A percentile compares a stretch with the other conserved stretches of the same genome.
Evolutionary conservation across 2,888 invertebrate species (phyloP).

Genomic region (Oscheius sp.): DNA sequence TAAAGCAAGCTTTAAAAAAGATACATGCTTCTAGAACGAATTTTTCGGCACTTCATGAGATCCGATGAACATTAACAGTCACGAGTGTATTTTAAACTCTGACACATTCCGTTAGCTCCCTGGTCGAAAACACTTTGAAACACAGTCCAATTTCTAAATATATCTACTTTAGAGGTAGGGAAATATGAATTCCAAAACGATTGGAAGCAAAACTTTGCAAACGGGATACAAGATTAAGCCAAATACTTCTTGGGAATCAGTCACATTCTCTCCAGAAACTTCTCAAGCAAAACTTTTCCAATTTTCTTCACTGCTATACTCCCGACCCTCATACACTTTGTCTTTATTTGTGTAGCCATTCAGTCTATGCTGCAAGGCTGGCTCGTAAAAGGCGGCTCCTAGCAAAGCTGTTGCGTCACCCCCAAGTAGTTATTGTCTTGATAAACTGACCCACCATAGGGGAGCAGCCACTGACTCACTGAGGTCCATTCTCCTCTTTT

Average conservation of each 20-base stretch:
- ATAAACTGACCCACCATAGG: conserved; percentile 26
- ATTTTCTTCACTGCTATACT: too few relatives aligned
- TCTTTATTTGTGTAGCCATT: conserved; percentile 15
- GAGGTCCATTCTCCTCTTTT: not conserved
- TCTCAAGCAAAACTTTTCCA: not conserved
- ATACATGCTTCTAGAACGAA: too few relatives aligned
- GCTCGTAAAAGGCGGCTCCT: conserved; percentile 35
- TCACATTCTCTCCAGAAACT: not conserved
- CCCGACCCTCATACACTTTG: not conserved
- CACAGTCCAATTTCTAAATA: too few relatives aligned
- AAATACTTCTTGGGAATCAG: not conserved
- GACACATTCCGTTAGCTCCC: too few relatives aligned
- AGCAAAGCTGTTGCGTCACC: conserved; percentile 33
- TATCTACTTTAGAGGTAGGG: too few relatives aligned
- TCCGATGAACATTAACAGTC: too few relatives aligned
- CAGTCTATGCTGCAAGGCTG: conserved; percentile 10
- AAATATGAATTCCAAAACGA: too few relatives aligned
- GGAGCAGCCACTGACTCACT: not conserved
- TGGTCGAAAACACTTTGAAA: too few relatives aligned
- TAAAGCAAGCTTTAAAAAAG: too few relatives aligned
- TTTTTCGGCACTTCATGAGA: too few relatives aligned
- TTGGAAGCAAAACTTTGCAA: too few relatives aligned
- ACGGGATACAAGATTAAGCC: not conserved
- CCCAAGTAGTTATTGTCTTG: conserved; percentile 12
- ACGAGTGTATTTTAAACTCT: too few relatives aligned